phyloP scores from a whole-genome alignment of 2,113 vertebrate genomes.

The Xenopus tropicalis region DNA sequence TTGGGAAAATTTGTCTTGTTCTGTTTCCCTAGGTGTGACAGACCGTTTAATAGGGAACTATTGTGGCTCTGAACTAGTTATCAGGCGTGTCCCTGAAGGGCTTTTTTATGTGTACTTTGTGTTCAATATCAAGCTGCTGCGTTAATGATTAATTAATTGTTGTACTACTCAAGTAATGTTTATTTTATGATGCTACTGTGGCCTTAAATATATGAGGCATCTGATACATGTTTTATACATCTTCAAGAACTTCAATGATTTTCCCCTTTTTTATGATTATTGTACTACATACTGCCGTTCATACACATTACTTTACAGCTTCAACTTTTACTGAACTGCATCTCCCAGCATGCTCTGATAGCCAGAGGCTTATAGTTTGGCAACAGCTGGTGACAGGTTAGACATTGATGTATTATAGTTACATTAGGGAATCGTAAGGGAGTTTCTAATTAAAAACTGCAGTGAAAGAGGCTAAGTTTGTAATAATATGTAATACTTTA shows the following conservation, averaged over 20 bases:
- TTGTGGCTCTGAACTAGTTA: slow-evolving; percentile 3
- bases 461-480: too few species aligned
- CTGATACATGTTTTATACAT: slow-evolving; percentile 15
- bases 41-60: not conserved
- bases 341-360: not conserved
- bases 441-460: too few species aligned
- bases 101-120: slow-evolving; percentile 17
- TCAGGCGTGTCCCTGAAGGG: slow-evolving; percentile 26
- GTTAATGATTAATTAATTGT: slow-evolving; percentile 46
- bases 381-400: not conserved
- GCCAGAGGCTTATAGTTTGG: not conserved
- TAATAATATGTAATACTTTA: too few species aligned
- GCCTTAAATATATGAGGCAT: slow-evolving; percentile 29
- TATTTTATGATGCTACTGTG: slow-evolving; percentile 37
- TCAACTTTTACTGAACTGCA: not conserved
- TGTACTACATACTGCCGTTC: too few species aligned
- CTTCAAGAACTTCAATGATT: too few species aligned
- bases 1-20: not conserved
- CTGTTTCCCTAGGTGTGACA: not conserved
- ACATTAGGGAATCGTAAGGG: too few species aligned
- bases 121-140: slow-evolving; percentile 34
- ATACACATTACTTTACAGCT: too few species aligned
- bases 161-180: slow-evolving; percentile 29
- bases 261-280: not conserved
- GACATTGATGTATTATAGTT: too few species aligned